phyloP scores from a whole-genome alignment of 2,888 invertebrate genomes.

The Griposia aprilina region DNA sequence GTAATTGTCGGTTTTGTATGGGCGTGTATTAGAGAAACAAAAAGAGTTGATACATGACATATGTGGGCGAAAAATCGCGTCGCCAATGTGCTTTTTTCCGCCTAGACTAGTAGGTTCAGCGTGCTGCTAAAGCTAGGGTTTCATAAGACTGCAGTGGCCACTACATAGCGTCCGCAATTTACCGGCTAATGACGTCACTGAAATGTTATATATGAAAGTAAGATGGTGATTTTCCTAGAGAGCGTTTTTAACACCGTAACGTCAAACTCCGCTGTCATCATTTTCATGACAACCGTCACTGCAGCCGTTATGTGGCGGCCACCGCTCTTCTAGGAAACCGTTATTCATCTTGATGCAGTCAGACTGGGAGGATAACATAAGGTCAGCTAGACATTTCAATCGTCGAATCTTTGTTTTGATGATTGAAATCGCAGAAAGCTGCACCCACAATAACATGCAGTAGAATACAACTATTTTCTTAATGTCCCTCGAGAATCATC shows the following conservation, averaged over 20 bases:
- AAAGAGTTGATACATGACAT: not conserved
- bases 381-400: not conserved
- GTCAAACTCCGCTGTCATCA: not conserved
- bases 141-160: not conserved
- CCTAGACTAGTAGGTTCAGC: not conserved
- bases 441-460: not conserved
- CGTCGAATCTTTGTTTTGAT: not conserved
- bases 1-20: conserved; percentile 33
- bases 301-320: too few relatives aligned
- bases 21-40: not conserved
- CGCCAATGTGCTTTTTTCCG: not conserved
- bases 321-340: too few relatives aligned
- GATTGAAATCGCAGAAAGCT: not conserved
- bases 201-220: not conserved
- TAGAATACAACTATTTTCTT: too few relatives aligned
- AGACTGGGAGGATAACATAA: not conserved
- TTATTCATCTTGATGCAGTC: not conserved
- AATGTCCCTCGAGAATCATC: too few relatives aligned
- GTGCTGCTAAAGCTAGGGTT: not conserved
- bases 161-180: not conserved
- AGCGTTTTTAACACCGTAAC: not conserved
- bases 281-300: not conserved
- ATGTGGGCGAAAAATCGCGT: too few relatives aligned
- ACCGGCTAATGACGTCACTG: not conserved
- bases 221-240: not conserved